Evolutionary conservation across 1,140 invertebrate genomes (phyloP).

Genomic region (Polypedilum pembai): DNA sequence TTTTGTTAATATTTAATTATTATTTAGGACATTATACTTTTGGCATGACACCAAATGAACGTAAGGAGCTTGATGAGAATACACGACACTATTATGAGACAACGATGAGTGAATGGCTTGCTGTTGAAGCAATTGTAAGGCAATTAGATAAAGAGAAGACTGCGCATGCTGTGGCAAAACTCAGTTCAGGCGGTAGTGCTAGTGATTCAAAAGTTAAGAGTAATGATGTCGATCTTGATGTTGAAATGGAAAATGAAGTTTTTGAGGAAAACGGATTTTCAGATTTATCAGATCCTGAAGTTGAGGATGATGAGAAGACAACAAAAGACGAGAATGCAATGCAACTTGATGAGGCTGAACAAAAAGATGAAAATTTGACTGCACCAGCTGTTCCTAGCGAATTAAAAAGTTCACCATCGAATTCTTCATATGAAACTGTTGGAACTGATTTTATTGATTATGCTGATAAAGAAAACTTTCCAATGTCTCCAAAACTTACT

Average conservation of each 20-base stretch:
- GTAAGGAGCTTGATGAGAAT: slow-evolving; percentile 57
- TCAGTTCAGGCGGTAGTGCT: slow-evolving; percentile 49
- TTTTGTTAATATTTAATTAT: no score
- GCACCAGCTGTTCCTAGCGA: not conserved
- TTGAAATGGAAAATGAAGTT: slow-evolving; percentile 41
- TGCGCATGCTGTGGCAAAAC: slow-evolving; percentile 54
- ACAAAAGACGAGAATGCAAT: slow-evolving; percentile 44
- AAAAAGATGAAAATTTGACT: slow-evolving; percentile 33
- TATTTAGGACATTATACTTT: slow-evolving; percentile 69
- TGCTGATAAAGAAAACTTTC: not conserved
- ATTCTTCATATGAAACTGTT: slow-evolving; percentile 42
- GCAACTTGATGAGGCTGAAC: slow-evolving; percentile 38
- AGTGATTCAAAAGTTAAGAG: slow-evolving; percentile 38
- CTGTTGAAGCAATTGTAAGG: slow-evolving; percentile 83
- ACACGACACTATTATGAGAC: slow-evolving; percentile 73
- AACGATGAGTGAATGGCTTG: slow-evolving; percentile 89
- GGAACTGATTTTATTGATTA: slow-evolving; percentile 39
- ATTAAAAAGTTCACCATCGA: slow-evolving; percentile 37
- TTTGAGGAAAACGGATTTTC: slow-evolving; percentile 44
- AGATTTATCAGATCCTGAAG: slow-evolving; percentile 41
- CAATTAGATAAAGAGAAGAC: slow-evolving; percentile 72
- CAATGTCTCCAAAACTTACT: slow-evolving; percentile 35
- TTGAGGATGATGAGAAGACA: slow-evolving; percentile 44
- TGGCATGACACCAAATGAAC: slow-evolving; percentile 61
- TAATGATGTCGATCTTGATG: slow-evolving; percentile 35